Evolutionary conservation across 2,888 invertebrate species (phyloP), one percentile per base, ranked within the genome.

Genomic region (Oscheius sp.): DNA sequence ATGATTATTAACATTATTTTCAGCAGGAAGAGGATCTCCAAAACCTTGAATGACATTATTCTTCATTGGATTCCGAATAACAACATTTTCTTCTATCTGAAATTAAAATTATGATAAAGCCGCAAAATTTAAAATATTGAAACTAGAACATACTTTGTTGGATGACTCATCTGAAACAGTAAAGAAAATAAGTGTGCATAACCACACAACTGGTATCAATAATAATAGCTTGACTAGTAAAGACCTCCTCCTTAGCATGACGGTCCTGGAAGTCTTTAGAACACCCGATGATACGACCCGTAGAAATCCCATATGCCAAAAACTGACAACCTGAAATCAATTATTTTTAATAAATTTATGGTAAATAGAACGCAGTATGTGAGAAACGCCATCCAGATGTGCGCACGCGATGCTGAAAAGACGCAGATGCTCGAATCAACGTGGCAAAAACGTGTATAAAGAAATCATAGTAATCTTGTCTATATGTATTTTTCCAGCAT

Each of bases 191-290:
- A 84, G 71, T 5, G 83, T 78, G 20, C 77, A 74, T 22, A 85
- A 70, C 85, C 85, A 85, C 8, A 83, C 69, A 8, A 83, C 74
- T n/a, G 85, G 85, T 24, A 85, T 72, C 33, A 85, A 66, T 26
- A 85, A 70, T 8, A 85, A 64, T 54, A 82, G 20, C 44, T 59
- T 59, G n/a, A 59, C 54, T 33, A 62, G 12, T n/a, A 62, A 33
- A 33, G 47, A 47, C 38, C 66, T 32, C 32, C 51, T 41, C 32
- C 45, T 49, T 45, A 49, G 45, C 56, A 66, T 57, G 22, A 17
- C 44, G 41, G 59, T 9, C n/a, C n/a, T n/a, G 17, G 20, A 59
- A 17, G 24, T 17, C 12, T 3, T 3, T 41, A 41, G 41, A 41
- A n/a, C n/a, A n/a, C n/a, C n/a, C n/a, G 54, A 24, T 33, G 54